Base-by-base conservation (phyloP, 1,140 invertebrate genomes). In the Gonatopus flavifemur region DNA sequence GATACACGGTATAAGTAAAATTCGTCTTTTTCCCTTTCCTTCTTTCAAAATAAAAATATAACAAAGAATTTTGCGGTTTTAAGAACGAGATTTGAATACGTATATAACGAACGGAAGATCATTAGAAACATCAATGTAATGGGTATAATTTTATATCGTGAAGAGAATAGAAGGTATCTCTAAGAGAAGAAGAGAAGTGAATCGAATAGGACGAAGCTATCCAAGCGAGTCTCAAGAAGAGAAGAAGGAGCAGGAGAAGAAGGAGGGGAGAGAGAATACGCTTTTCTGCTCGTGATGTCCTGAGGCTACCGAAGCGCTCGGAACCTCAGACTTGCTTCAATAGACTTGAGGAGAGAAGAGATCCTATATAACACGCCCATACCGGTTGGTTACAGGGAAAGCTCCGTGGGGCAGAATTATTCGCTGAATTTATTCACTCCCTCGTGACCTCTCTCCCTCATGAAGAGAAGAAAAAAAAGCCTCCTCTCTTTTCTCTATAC, bases 281-380 rank as follows among this genome's bases (percentile, higher is more conserved):
- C 40, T 42, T 62, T 49, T 52, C 45, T 30, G 52, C 64, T 75
- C 72, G 71, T 74, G 72, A 76, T 75, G 66, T 72, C 74, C 68
- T 56, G 70, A 60, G 72, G 74, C 71, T 74, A 74, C 70, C 60
- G 66, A n/a, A n/a, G n/a, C n/a, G n/a, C n/a, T n/a, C n/a, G n/a
- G n/a, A n/a, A n/a, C n/a, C n/a, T n/a, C 66, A 46, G n/a, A n/a
- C n/a, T n/a, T n/a, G n/a, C n/a, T n/a, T n/a, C n/a, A n/a, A n/a
- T n/a, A n/a, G n/a, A n/a, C n/a, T 36, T 45, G 49, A 58, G 40
- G 46, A n/a, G n/a, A n/a, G n/a, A n/a, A n/a, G n/a, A n/a, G n/a
- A n/a, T n/a, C n/a, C n/a, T n/a, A n/a, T n/a, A 60, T 48, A 63
- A 64, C 64, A 69, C 65, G 65, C 68, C 68, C 66, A 64, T 62